These are phyloP conservation scores for Noctuana brunneofusca DNA, from an alignment of 2,888 invertebrate genomes.

Conservation along the genomic window DNA sequence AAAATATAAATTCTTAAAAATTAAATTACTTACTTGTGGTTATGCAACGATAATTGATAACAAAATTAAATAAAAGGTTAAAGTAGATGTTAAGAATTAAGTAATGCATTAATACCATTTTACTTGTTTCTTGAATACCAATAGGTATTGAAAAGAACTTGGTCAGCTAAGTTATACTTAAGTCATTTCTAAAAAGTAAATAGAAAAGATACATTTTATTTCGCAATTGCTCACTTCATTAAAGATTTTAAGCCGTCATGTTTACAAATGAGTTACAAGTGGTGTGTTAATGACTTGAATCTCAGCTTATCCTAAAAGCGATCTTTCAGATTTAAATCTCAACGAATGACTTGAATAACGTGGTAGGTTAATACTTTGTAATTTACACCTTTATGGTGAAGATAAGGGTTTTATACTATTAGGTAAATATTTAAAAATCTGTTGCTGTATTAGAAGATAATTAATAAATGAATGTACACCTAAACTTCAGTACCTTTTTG, in stretches of 20 bases:
- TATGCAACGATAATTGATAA: too few species aligned
- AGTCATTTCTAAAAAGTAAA: background rate
- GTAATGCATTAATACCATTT: too few species aligned
- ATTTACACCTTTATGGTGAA: background rate
- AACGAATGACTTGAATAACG: background rate
- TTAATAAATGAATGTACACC: too few species aligned
- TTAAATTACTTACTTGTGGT: too few species aligned
- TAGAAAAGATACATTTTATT: background rate
- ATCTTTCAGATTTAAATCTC: conserved; percentile 16
- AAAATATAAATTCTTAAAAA: too few species aligned
- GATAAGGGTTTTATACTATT: background rate
- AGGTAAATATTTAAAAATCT: too few species aligned
- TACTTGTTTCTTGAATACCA: too few species aligned
- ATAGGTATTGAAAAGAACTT: too few species aligned
- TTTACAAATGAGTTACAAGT: conserved; percentile 17
- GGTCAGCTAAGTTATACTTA: background rate
- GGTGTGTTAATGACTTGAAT: conserved; percentile 8
- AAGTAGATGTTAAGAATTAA: too few species aligned
- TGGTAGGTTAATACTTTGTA: conserved; percentile 1
- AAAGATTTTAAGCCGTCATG: conserved; percentile 6
- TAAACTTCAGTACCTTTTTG: too few species aligned
- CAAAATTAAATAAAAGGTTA: too few species aligned
- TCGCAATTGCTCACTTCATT: conserved; percentile 1
- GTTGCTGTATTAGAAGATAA: too few species aligned
- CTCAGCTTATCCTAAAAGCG: conserved; percentile 12